Base-by-base conservation (phyloP, 2,888 invertebrate species). In the Dasysyrphus tricinctus region DNA sequence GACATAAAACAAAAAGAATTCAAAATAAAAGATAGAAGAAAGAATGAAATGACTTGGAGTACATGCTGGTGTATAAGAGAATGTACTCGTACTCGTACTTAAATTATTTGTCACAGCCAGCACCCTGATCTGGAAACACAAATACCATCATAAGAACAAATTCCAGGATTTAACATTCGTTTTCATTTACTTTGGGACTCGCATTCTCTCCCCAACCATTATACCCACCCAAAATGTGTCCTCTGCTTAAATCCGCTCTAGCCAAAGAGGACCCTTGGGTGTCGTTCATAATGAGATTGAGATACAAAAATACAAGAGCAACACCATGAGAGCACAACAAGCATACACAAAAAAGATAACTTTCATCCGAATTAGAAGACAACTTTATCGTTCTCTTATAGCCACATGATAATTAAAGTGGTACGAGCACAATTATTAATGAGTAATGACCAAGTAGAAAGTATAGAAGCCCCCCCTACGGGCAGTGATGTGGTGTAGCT, bases 351-450 rank as follows among this genome's bases (percentile, higher is more conserved):
- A 37, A 49, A 67, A 49, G 8, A 12, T 9, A 39, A 70, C 63
- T 70, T 65, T 44, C 56, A 74, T 44, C 34, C 34, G 57, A 47
- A 73, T 57, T 57, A 70, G 77, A 54, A 32, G 54, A 76, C 85
- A 85, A 81, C 74, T 77, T 85, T 74, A 78, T 85, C 69, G 80
- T 39, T 39, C 73, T 69, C 47, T 2, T 7, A 54, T 49, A 76
- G 80, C 84, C 76, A 67, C 67, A 80, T 77, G 65, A 73, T 85
- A 85, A 85, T 78, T 81, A 81, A 73, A 77, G 74, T 57, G 73
- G 69, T 74, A 77, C 63, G 74, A 84, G 69, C 42, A 77, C 81
- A 85, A 81, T 85, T 81, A 85, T 85, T 81, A 85, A 73, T 65
- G 63, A 24, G n/a, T n/a, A n/a, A n/a, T n/a, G n/a, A 54, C 54